Conservation (phyloP, 2,888 invertebrate species). For the Pristionchus maxplancki region DNA sequence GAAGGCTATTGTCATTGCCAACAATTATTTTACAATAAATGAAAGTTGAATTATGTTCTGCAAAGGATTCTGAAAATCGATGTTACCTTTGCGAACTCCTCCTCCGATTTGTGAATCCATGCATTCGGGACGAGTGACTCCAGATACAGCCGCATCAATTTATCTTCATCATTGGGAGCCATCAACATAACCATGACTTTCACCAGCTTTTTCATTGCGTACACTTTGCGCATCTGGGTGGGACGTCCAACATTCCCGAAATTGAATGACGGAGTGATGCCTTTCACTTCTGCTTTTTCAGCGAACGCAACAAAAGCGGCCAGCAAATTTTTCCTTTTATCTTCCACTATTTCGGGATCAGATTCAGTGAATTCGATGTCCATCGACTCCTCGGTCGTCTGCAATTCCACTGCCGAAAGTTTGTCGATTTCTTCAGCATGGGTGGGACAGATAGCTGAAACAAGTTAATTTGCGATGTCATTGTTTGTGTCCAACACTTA, state of each 20-base stretch:
- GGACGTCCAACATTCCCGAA: too few species aligned
- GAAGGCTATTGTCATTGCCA: too few species aligned
- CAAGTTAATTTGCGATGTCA: background rate
- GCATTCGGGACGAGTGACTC: background rate
- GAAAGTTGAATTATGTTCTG: too few species aligned
- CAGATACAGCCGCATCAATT: background rate
- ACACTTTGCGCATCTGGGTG: background rate
- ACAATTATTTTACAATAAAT: too few species aligned
- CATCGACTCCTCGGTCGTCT: background rate
- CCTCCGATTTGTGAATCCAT: background rate
- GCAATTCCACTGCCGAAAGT: background rate
- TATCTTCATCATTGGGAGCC: background rate
- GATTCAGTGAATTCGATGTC: background rate
- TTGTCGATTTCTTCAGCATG: background rate
- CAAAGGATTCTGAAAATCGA: background rate
- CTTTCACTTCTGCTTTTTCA: background rate
- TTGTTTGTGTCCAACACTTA: background rate
- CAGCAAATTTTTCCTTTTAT: background rate
- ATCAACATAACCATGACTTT: background rate
- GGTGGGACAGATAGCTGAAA: background rate
- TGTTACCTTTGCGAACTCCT: background rate
- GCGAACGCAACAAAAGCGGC: background rate
- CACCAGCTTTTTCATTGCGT: background rate
- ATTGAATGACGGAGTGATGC: too few species aligned
- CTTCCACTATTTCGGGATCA: background rate